Percentiles rank a stretch among this genome's conserved stretches.
phyloP scores from a whole-genome alignment of 1,140 invertebrate species.

The Pomphorhynchus laevis region DNA sequence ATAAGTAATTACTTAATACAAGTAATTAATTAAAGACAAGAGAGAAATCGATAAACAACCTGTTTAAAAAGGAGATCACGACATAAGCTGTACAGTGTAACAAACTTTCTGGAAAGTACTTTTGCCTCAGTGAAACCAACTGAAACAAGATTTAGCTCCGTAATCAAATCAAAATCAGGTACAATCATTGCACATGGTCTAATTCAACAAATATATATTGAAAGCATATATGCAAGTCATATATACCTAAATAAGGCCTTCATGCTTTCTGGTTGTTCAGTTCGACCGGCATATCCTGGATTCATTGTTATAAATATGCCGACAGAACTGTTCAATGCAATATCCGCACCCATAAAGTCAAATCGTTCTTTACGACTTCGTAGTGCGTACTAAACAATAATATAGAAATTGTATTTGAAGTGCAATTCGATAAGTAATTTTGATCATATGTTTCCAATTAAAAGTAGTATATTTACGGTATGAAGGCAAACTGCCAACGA shows the following conservation, averaged over 20 bases:
- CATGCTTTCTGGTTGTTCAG: background rate
- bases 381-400: background rate
- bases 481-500: no score
- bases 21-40: no score
- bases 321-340: constrained; percentile 18
- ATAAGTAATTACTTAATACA: no score
- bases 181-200: constrained; percentile 30
- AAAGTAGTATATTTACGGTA: no score
- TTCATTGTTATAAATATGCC: constrained; percentile 23
- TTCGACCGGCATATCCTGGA: constrained; percentile 13
- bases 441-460: no score
- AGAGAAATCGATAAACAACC: no score
- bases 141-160: background rate
- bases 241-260: background rate
- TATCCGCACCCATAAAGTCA: constrained; percentile 20
- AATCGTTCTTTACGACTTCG: constrained; percentile 12
- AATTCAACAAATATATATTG: constrained; percentile 12
- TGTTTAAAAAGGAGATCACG: background rate
- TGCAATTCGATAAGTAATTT: no score
- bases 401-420: constrained; percentile 29
- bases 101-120: background rate
- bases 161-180: background rate
- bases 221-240: background rate
- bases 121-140: background rate
- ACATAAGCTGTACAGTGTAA: background rate